phyloP scores from a whole-genome alignment of 2,113 vertebrate species.

The Eidolon helvum region DNA sequence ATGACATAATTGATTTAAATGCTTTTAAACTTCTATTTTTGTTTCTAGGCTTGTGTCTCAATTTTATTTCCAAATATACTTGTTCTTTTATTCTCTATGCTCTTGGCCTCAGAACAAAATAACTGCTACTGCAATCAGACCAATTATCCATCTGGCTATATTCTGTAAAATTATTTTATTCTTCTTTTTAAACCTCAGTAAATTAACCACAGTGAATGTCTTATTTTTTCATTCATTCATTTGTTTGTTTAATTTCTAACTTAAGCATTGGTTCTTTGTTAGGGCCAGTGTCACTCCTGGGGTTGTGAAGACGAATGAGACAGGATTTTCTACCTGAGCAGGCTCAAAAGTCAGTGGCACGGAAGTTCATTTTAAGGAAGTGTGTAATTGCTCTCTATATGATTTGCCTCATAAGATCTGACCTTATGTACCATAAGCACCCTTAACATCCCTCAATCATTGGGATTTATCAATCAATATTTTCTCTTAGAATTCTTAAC shows the following conservation, averaged over 20 bases:
- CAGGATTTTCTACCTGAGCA: neutral
- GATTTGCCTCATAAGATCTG: neutral
- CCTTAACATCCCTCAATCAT: neutral
- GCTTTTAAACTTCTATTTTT: neutral
- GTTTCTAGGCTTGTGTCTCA: neutral
- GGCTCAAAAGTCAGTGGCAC: neutral
- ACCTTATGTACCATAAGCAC: neutral
- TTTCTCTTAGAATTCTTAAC: neutral
- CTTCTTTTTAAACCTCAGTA: neutral
- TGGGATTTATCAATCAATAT: neutral
- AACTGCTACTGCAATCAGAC: neutral
- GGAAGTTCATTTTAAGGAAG: neutral
- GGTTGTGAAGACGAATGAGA: neutral
- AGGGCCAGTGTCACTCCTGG: neutral
- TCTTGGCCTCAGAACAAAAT: conserved; percentile 36
- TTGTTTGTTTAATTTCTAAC: neutral
- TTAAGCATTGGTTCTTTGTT: neutral
- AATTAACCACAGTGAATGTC: neutral
- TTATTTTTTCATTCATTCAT: neutral
- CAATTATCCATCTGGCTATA: neutral
- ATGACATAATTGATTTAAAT: neutral
- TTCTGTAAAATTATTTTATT: neutral
- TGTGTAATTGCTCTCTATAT: neutral
- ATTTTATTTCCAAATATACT: neutral
- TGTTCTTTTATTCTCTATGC: neutral